Base-by-base conservation (phyloP, 92 coral and sea anemone species). In the Micromussa lordhowensis region DNA sequence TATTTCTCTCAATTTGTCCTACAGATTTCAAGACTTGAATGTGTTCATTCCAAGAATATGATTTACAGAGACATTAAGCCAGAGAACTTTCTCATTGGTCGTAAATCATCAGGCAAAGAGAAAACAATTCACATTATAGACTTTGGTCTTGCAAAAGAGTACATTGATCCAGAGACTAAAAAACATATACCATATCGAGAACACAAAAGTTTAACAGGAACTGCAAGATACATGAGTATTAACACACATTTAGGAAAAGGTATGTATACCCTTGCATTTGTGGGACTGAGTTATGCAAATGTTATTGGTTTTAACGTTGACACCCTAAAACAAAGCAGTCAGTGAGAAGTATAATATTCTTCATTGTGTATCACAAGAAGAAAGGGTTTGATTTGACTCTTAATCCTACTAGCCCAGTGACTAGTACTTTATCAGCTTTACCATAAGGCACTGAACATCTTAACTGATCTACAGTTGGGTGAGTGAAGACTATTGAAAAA, bases 201-300 rank as follows among this genome's bases (percentile, higher is more conserved):
- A 83, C 99, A 98, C 90, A 98, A 98, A 83, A 96, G 98, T 80
- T 89, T 98, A 88, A 98, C 99, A 66, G 99, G 99, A n/a, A 98
- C 99, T 51, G 99, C 99, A 28, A 98, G 99, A 96, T 98, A 98
- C 90, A 98, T 98, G 99, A 98, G 99, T 75, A 98, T 98, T 18
- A 98, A 98, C 80, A 98, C 99, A 31, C 99, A 98, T 91, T 85
- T 98, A 83, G 99, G 99, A 54, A 98, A 96, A 96, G 99, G 99
- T 98, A 78, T 31, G 94, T 51, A 38, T 19, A 18, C 19, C 28
- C 0, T 30, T 35, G 18, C 49, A 59, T n/a, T 32, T 40, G 19
- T 32, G 4, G 4, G 22, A 31, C 14, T 53, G 40, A 51, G 5
- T 70, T 38, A 24, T 71, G 7, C 5, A 35, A 34, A 35, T 71